Conservation (phyloP, 2,888 invertebrate species). For the Lithodes maja region DNA sequence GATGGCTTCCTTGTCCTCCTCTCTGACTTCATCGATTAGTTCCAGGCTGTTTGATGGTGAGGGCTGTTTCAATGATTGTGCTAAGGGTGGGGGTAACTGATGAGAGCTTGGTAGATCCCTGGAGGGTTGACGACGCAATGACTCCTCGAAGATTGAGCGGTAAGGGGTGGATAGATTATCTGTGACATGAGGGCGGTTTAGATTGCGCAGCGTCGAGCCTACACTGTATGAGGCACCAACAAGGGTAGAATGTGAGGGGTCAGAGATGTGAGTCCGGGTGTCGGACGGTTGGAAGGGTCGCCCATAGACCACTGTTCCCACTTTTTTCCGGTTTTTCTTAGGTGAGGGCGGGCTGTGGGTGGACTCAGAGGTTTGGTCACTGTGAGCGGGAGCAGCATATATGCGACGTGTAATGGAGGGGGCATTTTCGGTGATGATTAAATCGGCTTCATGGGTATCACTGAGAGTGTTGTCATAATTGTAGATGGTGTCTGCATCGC, state of each 20-base stretch:
- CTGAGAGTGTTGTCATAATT: not conserved
- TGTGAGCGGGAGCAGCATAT: constrained; percentile 10
- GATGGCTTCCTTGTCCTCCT: constrained; percentile 50
- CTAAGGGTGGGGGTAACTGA: not conserved
- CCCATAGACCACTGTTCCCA: constrained; percentile 26
- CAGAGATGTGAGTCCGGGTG: not conserved
- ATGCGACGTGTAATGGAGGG: constrained; percentile 3
- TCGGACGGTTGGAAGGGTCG: not conserved
- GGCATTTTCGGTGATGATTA: not conserved
- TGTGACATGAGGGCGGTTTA: not conserved
- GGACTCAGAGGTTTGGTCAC: constrained; percentile 6
- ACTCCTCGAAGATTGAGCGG: not conserved
- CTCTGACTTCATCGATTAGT: constrained; percentile 21
- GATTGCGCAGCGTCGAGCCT: not conserved
- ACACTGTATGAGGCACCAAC: not conserved
- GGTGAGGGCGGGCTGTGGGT: not conserved
- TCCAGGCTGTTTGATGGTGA: not conserved
- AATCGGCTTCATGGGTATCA: not conserved
- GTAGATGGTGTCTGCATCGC: no score
- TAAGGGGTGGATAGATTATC: not conserved
- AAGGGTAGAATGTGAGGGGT: not conserved
- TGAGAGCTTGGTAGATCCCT: not conserved
- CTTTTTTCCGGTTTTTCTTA: constrained; percentile 18
- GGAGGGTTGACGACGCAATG: not conserved
- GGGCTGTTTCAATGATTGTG: not conserved